A percentile compares a stretch with the other conserved stretches of the same genome.
phyloP scores from a whole-genome alignment of 2,888 invertebrate species.

The Noctua pronuba region DNA sequence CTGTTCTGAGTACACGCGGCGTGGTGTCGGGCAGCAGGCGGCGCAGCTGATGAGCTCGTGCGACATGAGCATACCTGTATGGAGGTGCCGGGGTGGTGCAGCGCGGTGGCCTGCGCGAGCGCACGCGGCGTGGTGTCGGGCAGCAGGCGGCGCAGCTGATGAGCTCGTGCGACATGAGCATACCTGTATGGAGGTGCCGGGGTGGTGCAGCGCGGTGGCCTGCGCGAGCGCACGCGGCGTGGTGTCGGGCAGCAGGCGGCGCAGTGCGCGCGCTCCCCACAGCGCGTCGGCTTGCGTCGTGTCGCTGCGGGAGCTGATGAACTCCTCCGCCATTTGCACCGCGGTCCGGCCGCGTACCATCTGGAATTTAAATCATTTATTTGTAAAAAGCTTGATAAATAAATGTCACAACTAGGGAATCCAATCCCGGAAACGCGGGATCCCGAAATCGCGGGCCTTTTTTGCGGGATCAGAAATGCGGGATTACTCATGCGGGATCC shows the following conservation, averaged over 20 bases:
- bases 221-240: conserved; percentile 70
- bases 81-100: conserved; percentile 15
- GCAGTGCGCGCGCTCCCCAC: conserved; percentile 95
- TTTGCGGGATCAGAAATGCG: too few relatives aligned
- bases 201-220: conserved; percentile 79
- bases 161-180: neutral
- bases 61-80: conserved; percentile 6
- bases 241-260: conserved; percentile 92
- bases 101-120: conserved; percentile 19
- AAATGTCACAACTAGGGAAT: too few relatives aligned
- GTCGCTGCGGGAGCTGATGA: conserved; percentile 90
- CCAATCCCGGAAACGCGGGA: too few relatives aligned
- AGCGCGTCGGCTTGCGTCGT: conserved; percentile 93
- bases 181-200: conserved; percentile 81
- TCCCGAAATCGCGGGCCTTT: too few relatives aligned
- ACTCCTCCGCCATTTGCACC: conserved; percentile 93
- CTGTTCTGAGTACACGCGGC: too few relatives aligned
- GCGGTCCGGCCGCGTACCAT: conserved; percentile 85
- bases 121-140: too few relatives aligned
- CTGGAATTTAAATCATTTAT: conserved; percentile 65
- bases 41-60: neutral
- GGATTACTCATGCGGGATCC: too few relatives aligned
- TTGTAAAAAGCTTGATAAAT: neutral
- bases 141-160: neutral
- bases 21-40: too few relatives aligned